Evolutionary conservation across 2,113 vertebrate species (phyloP), one percentile per base, ranked within the genome.

Genomic region (Chaetodon trifascialis): DNA sequence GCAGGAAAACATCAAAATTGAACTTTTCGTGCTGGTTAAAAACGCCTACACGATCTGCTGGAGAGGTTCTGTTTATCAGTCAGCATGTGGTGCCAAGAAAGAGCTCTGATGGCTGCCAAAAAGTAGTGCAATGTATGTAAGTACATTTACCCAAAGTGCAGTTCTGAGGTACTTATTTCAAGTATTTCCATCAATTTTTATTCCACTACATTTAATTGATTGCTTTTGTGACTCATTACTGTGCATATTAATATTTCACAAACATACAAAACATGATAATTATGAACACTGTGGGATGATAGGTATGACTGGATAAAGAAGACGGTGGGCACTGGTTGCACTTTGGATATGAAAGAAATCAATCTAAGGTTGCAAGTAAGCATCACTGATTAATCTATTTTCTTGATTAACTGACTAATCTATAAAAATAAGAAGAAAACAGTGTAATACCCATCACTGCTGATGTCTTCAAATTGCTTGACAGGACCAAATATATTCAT

Each of bases 161-260:
- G 1, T 40, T 40, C 8, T 40, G 38, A 40, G n/a, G 52, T 23
- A 56, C 23, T 58, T 15, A 30, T 2, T 3, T 30, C 30, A 0
- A 15, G 12, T 34, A 34, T 34, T 34, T 59, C 30, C 25, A 34
- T 58, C 21, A n/a, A 47, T 15, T 46, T 12, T 12, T 46, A 14
- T 46, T 46, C 44, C 44, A 11, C 44, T 46, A 46, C 44, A 16
- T 47, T 16, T 47, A 47, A 15, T 47, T 15, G 17, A 51, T 51
- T 4, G 47, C 2, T 17, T 0, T 7, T 17, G 7, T 19, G 1
- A 19, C 1, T 51, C 17, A 0, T 17, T 44, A 3, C 9, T 54
- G 9, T 54, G 56, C 25, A 58, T 12, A 58, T 58, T 58, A n/a
- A 3, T 54, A 54, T 54, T 54, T n/a, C 30, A 30, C 30, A 30